Percentiles rank a stretch among this genome's conserved stretches.
Evolutionary conservation across 2,797 vertebrate species (phyloP).

Genomic region (Sandelia bainsii): DNA sequence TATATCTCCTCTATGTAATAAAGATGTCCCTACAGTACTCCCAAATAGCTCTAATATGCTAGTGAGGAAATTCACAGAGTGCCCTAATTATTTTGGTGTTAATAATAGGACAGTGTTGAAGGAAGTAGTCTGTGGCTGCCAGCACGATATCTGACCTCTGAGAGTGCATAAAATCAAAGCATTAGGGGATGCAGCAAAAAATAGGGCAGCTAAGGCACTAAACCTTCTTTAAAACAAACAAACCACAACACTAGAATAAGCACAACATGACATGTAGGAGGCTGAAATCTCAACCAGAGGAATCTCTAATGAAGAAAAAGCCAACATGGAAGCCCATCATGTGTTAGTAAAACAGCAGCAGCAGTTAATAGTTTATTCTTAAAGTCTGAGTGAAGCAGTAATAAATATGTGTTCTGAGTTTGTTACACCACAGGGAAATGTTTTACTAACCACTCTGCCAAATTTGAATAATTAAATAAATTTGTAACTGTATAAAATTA

Average conservation of each 20-base stretch:
- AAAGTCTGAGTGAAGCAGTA: neutral
- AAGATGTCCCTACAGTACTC: conserved; percentile 67
- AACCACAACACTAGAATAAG: conserved; percentile 49
- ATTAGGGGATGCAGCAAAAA: conserved; percentile 80
- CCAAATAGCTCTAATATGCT: conserved; percentile 71
- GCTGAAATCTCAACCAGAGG: conserved; percentile 52
- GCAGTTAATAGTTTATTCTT: conserved; percentile 4
- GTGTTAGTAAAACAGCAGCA: neutral
- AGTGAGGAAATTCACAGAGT: conserved; percentile 68
- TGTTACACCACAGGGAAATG: too few relatives aligned
- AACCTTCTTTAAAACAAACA: conserved; percentile 76
- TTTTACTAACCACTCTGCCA: too few relatives aligned
- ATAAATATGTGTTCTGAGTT: neutral
- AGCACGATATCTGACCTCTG: conserved; percentile 82
- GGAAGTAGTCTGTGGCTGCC: conserved; percentile 79
- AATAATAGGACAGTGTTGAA: conserved; percentile 79
- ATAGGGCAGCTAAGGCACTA: conserved; percentile 72
- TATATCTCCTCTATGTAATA: conserved; percentile 68
- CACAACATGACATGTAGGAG: conserved; percentile 11
- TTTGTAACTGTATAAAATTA: too few relatives aligned
- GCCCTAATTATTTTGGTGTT: conserved; percentile 81
- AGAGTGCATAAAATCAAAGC: conserved; percentile 83
- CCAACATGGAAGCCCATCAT: conserved; percentile 11
- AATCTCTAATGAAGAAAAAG: conserved; percentile 16
- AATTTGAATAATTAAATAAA: too few relatives aligned